Evolutionary conservation across 2,113 vertebrate genomes (phyloP), one percentile per base, ranked within the genome.

Genomic region (Phylloscopus trochiloides): DNA sequence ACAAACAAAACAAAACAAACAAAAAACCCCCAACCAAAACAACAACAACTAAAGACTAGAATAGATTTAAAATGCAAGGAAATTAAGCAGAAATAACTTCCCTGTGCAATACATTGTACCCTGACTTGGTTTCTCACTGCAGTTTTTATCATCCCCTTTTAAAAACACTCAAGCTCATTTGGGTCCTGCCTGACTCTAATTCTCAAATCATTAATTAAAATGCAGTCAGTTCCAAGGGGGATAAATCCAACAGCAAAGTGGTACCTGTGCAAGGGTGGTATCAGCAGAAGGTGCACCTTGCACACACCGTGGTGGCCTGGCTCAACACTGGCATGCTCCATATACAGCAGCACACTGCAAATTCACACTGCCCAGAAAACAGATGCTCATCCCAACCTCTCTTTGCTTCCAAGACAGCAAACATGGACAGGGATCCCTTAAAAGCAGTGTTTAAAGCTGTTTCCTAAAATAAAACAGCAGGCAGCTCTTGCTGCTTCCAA

Each of bases 221-320:
- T 7, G 22, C 19, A 34, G 7, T 8, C 16, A 63, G 6, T 16
- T 61, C 42, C 29, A 28, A 57, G 10, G 8, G 7, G 6, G 22
- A 66, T 24, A 57, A 80, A 25, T 12, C 8, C 9, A 52, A 13
- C 5, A 18, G 20, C 28, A 20, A 40, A 70, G 40, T 1, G 2
- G 3, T 17, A 2, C 12, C 28, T 57, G n/a, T 26, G 65, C 15
- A 14, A 36, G 31, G 24, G 1, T 32, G 32, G 3, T 18, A 24
- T 63, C 7, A 0, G 93, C 84, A 92, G 80, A 72, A 88, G 89
- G 62, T 50, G 50, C n/a, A 38, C 45, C 70, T 34, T 8, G 21
- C 61, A 17, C 2, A 1, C 6, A 0, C 12, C 25, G 13, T 1
- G 0, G 32, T 22, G 42, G 10, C 21, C 12, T 17, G 1, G 34